Evolutionary conservation across 2,113 vertebrate species (phyloP).

Genomic region (Progne subis): DNA sequence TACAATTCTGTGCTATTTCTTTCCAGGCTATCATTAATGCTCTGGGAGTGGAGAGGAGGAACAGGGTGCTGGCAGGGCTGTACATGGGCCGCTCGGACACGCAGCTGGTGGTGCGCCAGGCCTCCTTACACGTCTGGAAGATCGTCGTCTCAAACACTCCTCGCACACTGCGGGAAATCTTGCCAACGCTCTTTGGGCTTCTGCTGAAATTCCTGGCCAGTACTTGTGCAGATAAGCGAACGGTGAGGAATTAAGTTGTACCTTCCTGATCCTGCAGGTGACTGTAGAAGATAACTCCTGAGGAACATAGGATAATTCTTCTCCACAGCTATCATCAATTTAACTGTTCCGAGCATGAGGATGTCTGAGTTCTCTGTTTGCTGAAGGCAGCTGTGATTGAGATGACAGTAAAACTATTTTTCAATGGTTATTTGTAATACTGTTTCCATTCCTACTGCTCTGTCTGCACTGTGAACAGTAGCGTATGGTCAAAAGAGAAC

Average conservation of each 20-base stretch:
- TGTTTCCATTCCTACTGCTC: background rate
- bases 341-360: background rate
- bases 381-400: background rate
- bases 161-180: conserved; percentile 92
- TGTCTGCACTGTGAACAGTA: background rate
- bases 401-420: background rate
- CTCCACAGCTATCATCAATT: background rate
- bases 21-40: conserved; percentile 92
- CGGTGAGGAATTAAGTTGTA: conserved; percentile 74
- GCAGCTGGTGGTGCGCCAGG: conserved; percentile 95
- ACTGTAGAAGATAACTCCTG: background rate
- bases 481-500: background rate
- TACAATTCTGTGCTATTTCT: background rate
- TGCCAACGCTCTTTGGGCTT: conserved; percentile 93
- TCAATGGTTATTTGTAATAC: background rate
- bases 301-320: background rate
- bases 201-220: conserved; percentile 97
- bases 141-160: conserved; percentile 98
- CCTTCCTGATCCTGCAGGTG: background rate
- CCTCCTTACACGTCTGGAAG: conserved; percentile 97
- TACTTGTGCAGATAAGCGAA: conserved; percentile 95
- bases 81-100: conserved; percentile 99
- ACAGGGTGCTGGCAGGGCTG: conserved; percentile 93
- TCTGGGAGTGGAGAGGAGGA: conserved; percentile 90
- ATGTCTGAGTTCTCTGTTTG: background rate